Conservation (phyloP, 2,797 vertebrate species). For the Tokudaia muenninki region DNA sequence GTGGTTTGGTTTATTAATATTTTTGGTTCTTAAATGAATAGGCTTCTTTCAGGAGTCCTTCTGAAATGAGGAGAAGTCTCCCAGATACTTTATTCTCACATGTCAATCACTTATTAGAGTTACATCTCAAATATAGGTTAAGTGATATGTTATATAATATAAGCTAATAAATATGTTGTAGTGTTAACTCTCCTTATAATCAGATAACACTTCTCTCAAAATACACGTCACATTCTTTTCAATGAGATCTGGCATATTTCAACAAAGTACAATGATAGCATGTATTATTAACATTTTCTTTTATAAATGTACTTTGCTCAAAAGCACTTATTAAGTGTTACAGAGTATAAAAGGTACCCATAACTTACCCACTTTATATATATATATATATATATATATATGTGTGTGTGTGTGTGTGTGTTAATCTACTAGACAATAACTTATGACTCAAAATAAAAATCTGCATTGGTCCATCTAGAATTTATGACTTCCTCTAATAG, state of each 20-base stretch:
- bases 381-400: accelerated
- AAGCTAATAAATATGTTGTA: slow-evolving; percentile 74
- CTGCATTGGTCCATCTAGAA: neutral
- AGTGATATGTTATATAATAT: slow-evolving; percentile 71
- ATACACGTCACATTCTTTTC: slow-evolving; percentile 71
- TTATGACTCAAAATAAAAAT: slow-evolving; percentile 26
- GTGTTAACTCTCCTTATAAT: slow-evolving; percentile 75
- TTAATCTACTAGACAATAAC: slow-evolving; percentile 7
- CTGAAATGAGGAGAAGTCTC: slow-evolving; percentile 76
- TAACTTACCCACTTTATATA: slow-evolving; percentile 67
- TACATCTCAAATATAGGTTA: slow-evolving; percentile 71
- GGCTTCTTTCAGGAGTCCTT: slow-evolving; percentile 55
- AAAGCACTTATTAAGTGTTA: slow-evolving; percentile 57
- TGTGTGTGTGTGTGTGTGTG: too few relatives aligned
- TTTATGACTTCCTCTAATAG: neutral
- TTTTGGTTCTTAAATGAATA: slow-evolving; percentile 81
- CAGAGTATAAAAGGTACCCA: slow-evolving; percentile 9
- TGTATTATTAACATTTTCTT: slow-evolving; percentile 72
- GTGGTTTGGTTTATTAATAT: slow-evolving; percentile 77
- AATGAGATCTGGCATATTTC: slow-evolving; percentile 71
- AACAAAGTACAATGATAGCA: slow-evolving; percentile 60
- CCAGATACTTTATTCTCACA: slow-evolving; percentile 77
- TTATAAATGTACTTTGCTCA: slow-evolving; percentile 35
- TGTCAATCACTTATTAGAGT: slow-evolving; percentile 76
- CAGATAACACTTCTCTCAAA: slow-evolving; percentile 72